Evolutionary conservation across 2,888 invertebrate genomes (phyloP).

Genomic region (Polia nebulosa): DNA sequence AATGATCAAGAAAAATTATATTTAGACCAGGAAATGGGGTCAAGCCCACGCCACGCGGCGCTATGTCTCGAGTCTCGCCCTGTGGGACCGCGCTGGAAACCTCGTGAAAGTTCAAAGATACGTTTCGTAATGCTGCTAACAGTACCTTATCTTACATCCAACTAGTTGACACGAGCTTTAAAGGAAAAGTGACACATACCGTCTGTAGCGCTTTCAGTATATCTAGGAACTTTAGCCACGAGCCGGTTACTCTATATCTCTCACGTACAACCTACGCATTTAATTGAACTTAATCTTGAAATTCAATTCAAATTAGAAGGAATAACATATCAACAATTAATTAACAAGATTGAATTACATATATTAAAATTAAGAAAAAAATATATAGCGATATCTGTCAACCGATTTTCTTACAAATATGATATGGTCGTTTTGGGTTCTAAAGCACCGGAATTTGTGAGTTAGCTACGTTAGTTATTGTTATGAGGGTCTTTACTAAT

Average conservation of each 20-base stretch:
- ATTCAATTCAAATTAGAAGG: slow-evolving; percentile 53
- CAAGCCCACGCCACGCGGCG: slow-evolving; percentile 80
- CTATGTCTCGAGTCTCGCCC: slow-evolving; percentile 77
- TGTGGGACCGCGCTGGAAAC: slow-evolving; percentile 73
- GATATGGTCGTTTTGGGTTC: slow-evolving; percentile 15
- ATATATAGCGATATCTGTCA: slow-evolving; percentile 41
- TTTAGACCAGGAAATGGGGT: slow-evolving; percentile 89
- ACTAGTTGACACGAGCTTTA: slow-evolving; percentile 54
- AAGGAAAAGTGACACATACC: slow-evolving; percentile 54
- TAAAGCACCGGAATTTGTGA: slow-evolving; percentile 16
- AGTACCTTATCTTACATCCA: slow-evolving; percentile 50
- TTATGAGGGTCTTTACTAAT: slow-evolving; percentile 22
- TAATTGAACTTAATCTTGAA: slow-evolving; percentile 46
- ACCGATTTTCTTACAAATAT: slow-evolving; percentile 34
- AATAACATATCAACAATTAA: slow-evolving; percentile 42
- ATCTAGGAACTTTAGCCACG: slow-evolving; percentile 21
- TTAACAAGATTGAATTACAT: slow-evolving; percentile 40
- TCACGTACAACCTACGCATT: slow-evolving; percentile 27
- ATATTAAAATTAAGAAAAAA: slow-evolving; percentile 38
- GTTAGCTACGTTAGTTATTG: slow-evolving; percentile 26
- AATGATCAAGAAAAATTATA: slow-evolving; percentile 90
- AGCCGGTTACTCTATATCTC: slow-evolving; percentile 32
- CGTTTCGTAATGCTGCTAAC: slow-evolving; percentile 50
- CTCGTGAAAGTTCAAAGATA: slow-evolving; percentile 72
- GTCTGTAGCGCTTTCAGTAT: slow-evolving; percentile 49